Evolutionary conservation across 2,888 invertebrate genomes (phyloP).

Genomic region (Catocala sponsa): DNA sequence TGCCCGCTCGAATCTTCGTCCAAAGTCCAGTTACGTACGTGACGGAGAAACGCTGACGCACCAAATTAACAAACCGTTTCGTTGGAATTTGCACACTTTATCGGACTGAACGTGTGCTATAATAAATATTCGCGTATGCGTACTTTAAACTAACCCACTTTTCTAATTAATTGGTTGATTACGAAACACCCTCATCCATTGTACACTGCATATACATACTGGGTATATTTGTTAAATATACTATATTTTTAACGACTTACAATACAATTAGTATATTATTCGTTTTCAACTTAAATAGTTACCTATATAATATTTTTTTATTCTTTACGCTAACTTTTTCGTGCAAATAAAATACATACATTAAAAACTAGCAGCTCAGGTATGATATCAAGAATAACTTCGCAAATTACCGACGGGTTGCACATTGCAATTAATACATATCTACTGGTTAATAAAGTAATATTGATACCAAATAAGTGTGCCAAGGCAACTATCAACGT

Average conservation of each 20-base stretch:
- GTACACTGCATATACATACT: not conserved
- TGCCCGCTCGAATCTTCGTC: slow-evolving; percentile 17
- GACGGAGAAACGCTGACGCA: slow-evolving; percentile 46
- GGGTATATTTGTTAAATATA: not conserved
- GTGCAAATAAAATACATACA: too few species aligned
- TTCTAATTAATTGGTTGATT: slow-evolving; percentile 19
- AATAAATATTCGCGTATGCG: slow-evolving; percentile 8
- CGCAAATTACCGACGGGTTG: slow-evolving; percentile 39
- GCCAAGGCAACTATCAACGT: slow-evolving; percentile 77
- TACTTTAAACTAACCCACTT: not conserved
- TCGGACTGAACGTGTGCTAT: slow-evolving; percentile 33
- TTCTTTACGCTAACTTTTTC: too few species aligned
- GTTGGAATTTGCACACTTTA: slow-evolving; percentile 38
- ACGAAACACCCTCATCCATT: not conserved
- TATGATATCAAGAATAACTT: not conserved
- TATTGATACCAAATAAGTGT: slow-evolving; percentile 76
- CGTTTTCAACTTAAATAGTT: too few species aligned
- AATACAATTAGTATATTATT: too few species aligned
- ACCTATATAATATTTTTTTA: too few species aligned
- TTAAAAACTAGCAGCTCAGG: too few species aligned
- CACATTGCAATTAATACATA: slow-evolving; percentile 42
- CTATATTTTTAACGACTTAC: too few species aligned
- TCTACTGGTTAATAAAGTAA: slow-evolving; percentile 56
- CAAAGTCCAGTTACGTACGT: slow-evolving; percentile 48
- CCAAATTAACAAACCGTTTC: slow-evolving; percentile 29